phyloP scores from a whole-genome alignment of 2,797 vertebrate species.

The Chelmon rostratus region DNA sequence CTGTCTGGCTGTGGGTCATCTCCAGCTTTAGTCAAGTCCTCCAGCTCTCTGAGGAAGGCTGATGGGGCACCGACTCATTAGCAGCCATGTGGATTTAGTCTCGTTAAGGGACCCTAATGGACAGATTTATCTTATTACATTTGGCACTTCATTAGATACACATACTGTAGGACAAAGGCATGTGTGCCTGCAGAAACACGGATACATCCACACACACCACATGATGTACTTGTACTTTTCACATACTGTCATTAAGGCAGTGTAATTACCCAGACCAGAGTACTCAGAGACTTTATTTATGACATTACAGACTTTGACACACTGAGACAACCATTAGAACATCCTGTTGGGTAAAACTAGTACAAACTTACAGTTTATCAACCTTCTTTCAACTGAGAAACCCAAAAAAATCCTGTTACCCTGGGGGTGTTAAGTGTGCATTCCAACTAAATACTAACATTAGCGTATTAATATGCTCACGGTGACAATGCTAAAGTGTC shows the following conservation, averaged over 20 bases:
- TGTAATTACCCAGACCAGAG: slow-evolving; percentile 23
- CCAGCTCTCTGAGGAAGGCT: slow-evolving; percentile 55
- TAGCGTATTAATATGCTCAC: neutral
- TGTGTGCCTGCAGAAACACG: slow-evolving; percentile 33
- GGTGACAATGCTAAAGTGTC: neutral
- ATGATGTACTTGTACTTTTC: slow-evolving; percentile 28
- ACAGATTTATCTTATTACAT: slow-evolving; percentile 75
- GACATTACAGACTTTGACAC: slow-evolving; percentile 8
- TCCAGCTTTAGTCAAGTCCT: slow-evolving; percentile 51
- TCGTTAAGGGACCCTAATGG: slow-evolving; percentile 66
- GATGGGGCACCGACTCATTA: slow-evolving; percentile 72
- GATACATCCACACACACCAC: slow-evolving; percentile 10
- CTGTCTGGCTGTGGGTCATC: slow-evolving; percentile 61
- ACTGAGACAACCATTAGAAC: neutral
- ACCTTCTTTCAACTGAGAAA: neutral
- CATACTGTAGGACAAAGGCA: slow-evolving; percentile 53
- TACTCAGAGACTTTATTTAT: slow-evolving; percentile 14
- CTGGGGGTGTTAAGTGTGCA: neutral
- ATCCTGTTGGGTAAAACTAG: neutral
- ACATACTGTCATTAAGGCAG: slow-evolving; percentile 22
- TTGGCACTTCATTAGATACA: slow-evolving; percentile 74
- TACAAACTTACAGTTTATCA: neutral
- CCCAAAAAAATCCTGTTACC: neutral
- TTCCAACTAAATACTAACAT: neutral
- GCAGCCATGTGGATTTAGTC: slow-evolving; percentile 65